Evolutionary conservation across 2,888 invertebrate species (phyloP), one percentile per base, ranked within the genome.

Genomic region (Leptopilina drosophilae): DNA sequence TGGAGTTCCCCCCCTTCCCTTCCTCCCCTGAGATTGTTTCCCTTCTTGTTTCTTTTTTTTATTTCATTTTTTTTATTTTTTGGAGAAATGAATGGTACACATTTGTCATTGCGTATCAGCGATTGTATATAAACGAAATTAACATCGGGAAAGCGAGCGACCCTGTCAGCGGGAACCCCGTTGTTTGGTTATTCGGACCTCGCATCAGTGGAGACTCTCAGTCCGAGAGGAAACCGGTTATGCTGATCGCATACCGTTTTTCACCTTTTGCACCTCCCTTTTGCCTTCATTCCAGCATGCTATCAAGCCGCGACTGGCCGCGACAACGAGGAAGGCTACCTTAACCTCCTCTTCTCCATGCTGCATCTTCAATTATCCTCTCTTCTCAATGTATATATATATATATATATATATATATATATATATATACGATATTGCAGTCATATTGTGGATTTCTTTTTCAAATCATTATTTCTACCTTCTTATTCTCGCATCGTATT

Each of bases 211-310:
- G 78, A 81, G 83, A 82, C 82, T 83, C 82, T 56, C 79, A 67
- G 82, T 82, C 82, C 79, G 78, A 77, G 82, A 83, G 76, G 83
- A 84, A 89, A 89, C 89, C 88, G 89, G 89, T 89, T 89, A 89
- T 89, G 88, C 86, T 87, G 88, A 89, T 89, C 87, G 84, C 86
- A 86, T 88, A 88, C 85, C 85, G 88, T 89, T 89, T 89, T 89
- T 88, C 88, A 87, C 87, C 88, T 88, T 89, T 88, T 88, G 86
- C 88, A 85, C 84, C 85, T 86, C 85, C 85, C 84, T 84, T 20
- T 20, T 82, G 80, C 81, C 82, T 83, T 82, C 83, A 81, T 83
- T 83, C 83, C 83, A 80, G 76, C 81, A 77, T 83, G 80, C 81
- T 80, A 83, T 83, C 83, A 81, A 81, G 82, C 82, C 83, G 80